A percentile compares a stretch with the other conserved stretches of the same genome.
phyloP scores from a whole-genome alignment of 1,140 invertebrate species.

The Archivesica marissinica region DNA sequence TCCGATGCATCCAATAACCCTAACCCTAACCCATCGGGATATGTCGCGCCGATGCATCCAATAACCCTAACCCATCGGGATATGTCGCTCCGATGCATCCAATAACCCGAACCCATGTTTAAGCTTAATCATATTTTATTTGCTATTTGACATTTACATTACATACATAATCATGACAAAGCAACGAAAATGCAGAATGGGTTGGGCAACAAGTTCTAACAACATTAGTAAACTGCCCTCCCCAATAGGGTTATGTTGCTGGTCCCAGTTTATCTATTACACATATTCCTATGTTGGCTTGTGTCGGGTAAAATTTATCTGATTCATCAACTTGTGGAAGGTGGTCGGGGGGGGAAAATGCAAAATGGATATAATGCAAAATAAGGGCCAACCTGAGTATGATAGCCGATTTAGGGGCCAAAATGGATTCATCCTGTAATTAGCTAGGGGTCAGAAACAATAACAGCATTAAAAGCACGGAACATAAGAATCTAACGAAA shows the following conservation, averaged over 20 bases:
- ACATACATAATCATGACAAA: too few relatives aligned
- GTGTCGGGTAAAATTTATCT: background rate
- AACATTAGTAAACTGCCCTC: background rate
- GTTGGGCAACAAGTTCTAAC: too few relatives aligned
- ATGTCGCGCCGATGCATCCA: too few relatives aligned
- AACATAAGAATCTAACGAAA: background rate
- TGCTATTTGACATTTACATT: too few relatives aligned
- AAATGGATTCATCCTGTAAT: slow-evolving; percentile 38
- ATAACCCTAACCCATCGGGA: too few relatives aligned
- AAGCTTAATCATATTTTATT: too few relatives aligned
- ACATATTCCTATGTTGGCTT: background rate
- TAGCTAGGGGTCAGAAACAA: slow-evolving; percentile 14
- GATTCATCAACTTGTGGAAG: background rate
- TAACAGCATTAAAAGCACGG: background rate
- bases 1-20: too few relatives aligned
- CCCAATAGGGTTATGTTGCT: background rate
- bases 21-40: too few relatives aligned
- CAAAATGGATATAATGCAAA: background rate
- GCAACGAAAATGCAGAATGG: too few relatives aligned
- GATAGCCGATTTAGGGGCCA: slow-evolving; percentile 31
- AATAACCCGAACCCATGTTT: background rate
- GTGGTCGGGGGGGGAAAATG: background rate
- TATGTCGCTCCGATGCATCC: too few relatives aligned
- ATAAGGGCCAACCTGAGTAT: slow-evolving; percentile 33
- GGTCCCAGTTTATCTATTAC: background rate